Conservation (phyloP, 2,888 invertebrate species). For the Trichacis sp. region DNA sequence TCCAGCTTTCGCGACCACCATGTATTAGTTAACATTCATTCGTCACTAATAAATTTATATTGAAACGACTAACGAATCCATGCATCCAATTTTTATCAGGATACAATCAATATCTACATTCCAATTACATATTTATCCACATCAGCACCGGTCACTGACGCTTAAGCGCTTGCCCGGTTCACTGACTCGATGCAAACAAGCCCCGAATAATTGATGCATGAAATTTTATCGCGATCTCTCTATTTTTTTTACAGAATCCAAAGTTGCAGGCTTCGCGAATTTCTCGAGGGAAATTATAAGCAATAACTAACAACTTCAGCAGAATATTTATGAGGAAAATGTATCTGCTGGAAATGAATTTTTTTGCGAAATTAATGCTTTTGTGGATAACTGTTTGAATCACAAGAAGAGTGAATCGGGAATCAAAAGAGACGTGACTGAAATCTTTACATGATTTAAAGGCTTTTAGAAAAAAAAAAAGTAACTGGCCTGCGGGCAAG, state of each 20-base stretch:
- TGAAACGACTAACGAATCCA: no score
- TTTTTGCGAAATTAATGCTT: neutral
- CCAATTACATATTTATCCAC: constrained; percentile 26
- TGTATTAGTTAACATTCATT: no score
- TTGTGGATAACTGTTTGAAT: no score
- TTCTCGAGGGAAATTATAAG: constrained; percentile 22
- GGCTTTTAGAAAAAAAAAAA: neutral
- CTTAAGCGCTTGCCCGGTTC: constrained; percentile 16
- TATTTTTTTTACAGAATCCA: constrained; percentile 16
- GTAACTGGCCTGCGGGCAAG: neutral
- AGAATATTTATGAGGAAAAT: no score
- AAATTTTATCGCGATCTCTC: constrained; percentile 9
- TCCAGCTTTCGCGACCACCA: no score
- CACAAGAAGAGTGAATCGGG: neutral
- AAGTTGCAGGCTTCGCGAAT: constrained; percentile 5
- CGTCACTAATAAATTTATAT: no score
- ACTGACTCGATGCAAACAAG: constrained; percentile 16
- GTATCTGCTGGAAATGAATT: neutral
- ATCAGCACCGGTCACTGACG: constrained; percentile 3
- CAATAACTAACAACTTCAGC: constrained; percentile 12
- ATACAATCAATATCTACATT: constrained; percentile 28
- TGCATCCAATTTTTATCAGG: constrained; percentile 1
- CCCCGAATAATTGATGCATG: constrained; percentile 25
- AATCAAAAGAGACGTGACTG: neutral
- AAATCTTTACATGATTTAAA: neutral